A percentile compares a stretch with the other conserved stretches of the same genome.
phyloP scores from a whole-genome alignment of 2,113 vertebrate genomes.

The Calidris pugnax region DNA sequence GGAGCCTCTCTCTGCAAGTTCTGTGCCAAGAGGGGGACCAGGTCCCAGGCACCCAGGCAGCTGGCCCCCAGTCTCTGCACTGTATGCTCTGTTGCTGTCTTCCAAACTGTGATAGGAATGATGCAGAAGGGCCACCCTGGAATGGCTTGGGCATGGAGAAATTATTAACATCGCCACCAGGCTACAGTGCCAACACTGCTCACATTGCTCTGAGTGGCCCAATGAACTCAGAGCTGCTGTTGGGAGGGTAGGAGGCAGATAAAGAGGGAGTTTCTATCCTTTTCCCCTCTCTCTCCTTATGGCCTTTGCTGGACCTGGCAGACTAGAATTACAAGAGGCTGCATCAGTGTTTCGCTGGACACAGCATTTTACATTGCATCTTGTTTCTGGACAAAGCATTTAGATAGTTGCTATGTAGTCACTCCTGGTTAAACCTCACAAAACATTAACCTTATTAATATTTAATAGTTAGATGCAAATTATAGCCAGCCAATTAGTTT shows the following conservation, averaged over 20 bases:
- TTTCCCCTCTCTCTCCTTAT: not conserved
- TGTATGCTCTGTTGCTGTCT: not conserved
- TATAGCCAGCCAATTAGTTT: not conserved
- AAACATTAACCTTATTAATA: constrained; percentile 12
- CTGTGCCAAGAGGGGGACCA: not conserved
- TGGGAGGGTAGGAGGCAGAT: not conserved
- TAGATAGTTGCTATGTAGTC: not conserved
- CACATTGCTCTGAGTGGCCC: not conserved
- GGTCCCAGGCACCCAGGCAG: not conserved
- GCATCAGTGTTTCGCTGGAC: not conserved
- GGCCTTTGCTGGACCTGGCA: not conserved
- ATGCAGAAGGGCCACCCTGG: not conserved
- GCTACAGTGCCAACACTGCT: not conserved
- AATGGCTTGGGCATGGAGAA: not conserved
- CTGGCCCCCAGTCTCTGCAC: not conserved
- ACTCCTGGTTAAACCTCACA: not conserved
- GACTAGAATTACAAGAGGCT: not conserved
- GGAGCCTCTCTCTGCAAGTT: not conserved
- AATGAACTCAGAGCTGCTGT: not conserved
- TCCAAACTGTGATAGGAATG: not conserved
- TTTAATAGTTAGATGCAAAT: constrained; percentile 33
- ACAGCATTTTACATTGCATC: not conserved
- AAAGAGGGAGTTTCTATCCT: not conserved
- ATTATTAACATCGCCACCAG: not conserved
- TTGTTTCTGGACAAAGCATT: not conserved